Conservation (phyloP, 2,797 vertebrate species). For the Muraenolepis orangiensis region DNA sequence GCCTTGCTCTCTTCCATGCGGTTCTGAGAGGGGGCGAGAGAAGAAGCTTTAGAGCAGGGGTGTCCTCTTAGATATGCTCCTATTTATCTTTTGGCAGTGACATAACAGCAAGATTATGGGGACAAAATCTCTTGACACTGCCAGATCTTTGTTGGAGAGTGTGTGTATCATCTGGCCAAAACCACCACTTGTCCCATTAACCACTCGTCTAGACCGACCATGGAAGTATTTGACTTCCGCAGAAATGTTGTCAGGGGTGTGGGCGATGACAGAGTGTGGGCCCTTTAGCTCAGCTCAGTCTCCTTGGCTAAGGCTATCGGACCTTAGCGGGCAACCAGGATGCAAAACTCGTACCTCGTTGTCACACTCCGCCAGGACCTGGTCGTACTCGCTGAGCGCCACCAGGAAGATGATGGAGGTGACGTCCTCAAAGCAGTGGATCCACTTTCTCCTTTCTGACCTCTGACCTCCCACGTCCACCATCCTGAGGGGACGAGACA, state of each 20-base stretch:
- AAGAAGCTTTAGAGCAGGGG: neutral
- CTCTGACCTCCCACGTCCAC: too few relatives aligned
- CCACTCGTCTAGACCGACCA: neutral
- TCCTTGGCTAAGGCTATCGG: neutral
- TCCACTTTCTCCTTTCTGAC: too few relatives aligned
- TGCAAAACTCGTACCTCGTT: too few relatives aligned
- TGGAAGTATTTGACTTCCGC: too few relatives aligned
- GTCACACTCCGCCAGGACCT: too few relatives aligned
- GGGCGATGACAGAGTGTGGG: neutral
- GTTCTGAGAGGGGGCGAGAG: conserved; percentile 69
- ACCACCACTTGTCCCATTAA: neutral
- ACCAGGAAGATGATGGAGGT: too few relatives aligned
- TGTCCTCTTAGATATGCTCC: too few relatives aligned
- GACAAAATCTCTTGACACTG: neutral
- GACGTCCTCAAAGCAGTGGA: too few relatives aligned
- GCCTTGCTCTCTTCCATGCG: conserved; percentile 93
- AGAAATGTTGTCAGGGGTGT: neutral
- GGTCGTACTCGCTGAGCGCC: too few relatives aligned
- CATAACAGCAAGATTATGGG: neutral
- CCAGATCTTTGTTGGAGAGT: neutral
- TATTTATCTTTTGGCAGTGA: neutral
- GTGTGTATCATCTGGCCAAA: neutral
- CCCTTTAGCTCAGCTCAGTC: neutral
- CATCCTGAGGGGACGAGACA: too few relatives aligned
- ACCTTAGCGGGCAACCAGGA: neutral